Conservation (phyloP, 2,113 vertebrate species). For the Alosa alosa region DNA sequence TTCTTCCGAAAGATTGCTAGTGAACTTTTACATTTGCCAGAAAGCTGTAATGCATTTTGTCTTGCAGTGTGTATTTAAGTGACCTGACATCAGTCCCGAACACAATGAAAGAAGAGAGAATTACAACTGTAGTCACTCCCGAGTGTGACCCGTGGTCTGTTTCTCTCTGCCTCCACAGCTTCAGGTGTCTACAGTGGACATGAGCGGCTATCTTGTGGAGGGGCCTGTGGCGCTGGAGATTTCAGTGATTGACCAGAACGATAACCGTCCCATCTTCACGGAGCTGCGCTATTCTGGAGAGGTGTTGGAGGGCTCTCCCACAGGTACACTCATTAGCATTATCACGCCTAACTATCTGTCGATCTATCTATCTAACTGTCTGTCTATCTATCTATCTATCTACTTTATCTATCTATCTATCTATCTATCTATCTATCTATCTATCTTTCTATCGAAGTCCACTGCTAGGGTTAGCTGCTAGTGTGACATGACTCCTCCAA, state of each 20-base stretch:
- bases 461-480: not conserved
- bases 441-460: no score
- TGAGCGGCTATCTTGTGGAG: conserved; percentile 78
- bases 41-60: not conserved
- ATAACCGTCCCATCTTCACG: conserved; percentile 92
- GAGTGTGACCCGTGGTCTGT: not conserved
- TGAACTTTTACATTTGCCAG: not conserved
- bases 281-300: conserved; percentile 88
- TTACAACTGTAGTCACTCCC: not conserved
- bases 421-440: no score
- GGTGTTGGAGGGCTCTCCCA: conserved; percentile 91
- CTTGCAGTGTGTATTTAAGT: not conserved
- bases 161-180: conserved; percentile 69
- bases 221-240: conserved; percentile 80
- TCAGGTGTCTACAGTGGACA: conserved; percentile 84
- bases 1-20: not conserved
- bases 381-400: not conserved
- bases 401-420: not conserved
- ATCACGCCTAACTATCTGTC: not conserved
- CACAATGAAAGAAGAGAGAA: not conserved
- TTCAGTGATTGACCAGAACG: conserved; percentile 92
- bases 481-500: not conserved
- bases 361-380: not conserved
- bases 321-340: conserved; percentile 68
- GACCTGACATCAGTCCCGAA: not conserved